Base-by-base conservation (phyloP, 2,888 invertebrate genomes). In the Sinhomidia bicolor region DNA sequence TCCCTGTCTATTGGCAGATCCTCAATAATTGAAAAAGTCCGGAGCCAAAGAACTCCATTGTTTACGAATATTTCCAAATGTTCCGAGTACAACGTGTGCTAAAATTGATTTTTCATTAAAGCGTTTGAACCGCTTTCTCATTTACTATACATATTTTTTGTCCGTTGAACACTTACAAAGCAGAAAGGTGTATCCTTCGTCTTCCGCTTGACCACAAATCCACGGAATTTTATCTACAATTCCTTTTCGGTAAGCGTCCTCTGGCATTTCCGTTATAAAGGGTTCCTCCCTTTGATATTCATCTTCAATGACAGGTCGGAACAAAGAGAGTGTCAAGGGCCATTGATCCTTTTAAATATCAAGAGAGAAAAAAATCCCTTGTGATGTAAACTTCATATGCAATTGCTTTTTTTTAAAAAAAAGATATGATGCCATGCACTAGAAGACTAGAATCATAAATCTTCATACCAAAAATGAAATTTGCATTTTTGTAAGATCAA, bases 241-340 rank as follows among this genome's bases (percentile, higher is more conserved):
- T 2, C 87, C 88, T 71, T 85, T 85, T 17, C 44, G 68, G 44
- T 92, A 92, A 14, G 89, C 89, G 29, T 91, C 90, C 17, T 91
- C 92, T 23, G 92, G 91, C 68, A 88, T 89, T 60, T 89, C 88
- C 7, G 89, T 90, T 0, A 92, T n/a, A 74, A 90, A 92, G 20
- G 90, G 60, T 14, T 74, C 76, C 14, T 86, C 86, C 32, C 80
- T 81, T 60, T 84, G 85, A 36, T 84, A 79, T 17, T 60, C 78
- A 36, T 85, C 85, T 47, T 90, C 90, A 29, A 90, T 26, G 1
- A 89, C 88, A 3, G 90, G 89, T 41, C 89, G 80, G 78, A 90
- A 90, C 26, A 89, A 74, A 23, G 86, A 89, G 0, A 89, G 32
- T 4, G 89, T 74, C 3, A 87, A 47, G 0, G 89, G 89, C 88